These are phyloP conservation scores for Bombus confusus DNA, from an alignment of 1,140 invertebrate species.

Conservation along the genomic window DNA sequence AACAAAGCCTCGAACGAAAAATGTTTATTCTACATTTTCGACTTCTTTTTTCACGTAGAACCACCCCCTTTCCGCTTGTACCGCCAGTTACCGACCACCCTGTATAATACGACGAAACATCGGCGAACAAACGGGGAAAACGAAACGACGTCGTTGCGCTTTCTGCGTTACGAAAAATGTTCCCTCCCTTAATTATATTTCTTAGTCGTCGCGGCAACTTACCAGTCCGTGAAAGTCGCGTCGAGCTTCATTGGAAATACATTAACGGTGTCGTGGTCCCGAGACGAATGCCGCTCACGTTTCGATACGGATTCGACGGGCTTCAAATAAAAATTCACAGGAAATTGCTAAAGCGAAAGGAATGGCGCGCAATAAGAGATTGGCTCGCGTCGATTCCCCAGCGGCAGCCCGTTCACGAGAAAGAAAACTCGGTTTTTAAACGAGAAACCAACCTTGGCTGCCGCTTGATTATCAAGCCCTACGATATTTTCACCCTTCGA, in stretches of 20 bases:
- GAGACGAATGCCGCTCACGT: constrained; percentile 6
- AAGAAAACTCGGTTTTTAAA: constrained; percentile 8
- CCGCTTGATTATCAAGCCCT: neutral
- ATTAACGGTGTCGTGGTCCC: constrained; percentile 15
- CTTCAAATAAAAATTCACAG: constrained; percentile 35
- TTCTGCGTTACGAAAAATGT: neutral
- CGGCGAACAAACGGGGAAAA: neutral
- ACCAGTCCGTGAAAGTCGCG: neutral
- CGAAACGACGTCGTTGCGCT: neutral
- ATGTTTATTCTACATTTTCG: too few species aligned
- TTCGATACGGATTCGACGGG: constrained; percentile 5
- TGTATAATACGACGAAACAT: neutral
- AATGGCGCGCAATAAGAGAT: neutral
- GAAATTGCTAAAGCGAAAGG: constrained; percentile 33
- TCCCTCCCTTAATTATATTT: constrained; percentile 16
- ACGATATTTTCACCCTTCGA: neutral
- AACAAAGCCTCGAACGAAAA: too few species aligned
- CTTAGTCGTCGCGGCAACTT: too few species aligned
- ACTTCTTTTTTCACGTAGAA: too few species aligned
- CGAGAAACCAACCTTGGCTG: neutral
- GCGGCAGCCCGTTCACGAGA: neutral
- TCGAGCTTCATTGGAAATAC: constrained; percentile 28
- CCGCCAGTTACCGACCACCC: too few species aligned
- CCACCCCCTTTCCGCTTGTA: too few species aligned
- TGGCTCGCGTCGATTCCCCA: neutral